Percentiles rank a stretch among this genome's conserved stretches.
These are phyloP conservation scores for Eupithecia pulchellata DNA, from an alignment of 2,888 invertebrate species.

Conservation along the genomic window DNA sequence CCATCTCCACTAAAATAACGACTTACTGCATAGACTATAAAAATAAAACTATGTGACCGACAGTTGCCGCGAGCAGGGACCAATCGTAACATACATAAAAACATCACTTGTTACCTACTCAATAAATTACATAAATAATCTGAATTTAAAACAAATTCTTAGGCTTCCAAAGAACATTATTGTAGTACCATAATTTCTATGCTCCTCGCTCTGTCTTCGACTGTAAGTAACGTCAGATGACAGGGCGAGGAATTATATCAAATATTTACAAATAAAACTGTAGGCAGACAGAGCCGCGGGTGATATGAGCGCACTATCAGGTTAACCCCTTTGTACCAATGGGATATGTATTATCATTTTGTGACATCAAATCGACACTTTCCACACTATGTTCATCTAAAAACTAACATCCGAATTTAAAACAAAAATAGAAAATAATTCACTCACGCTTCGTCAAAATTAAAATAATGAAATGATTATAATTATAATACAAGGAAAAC, in stretches of 20 bases:
- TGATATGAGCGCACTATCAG: slow-evolving; percentile 65
- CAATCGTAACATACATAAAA: slow-evolving; percentile 63
- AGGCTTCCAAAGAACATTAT: slow-evolving; percentile 78
- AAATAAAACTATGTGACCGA: slow-evolving; percentile 59
- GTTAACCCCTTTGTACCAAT: slow-evolving; percentile 71
- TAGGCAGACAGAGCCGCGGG: slow-evolving; percentile 68
- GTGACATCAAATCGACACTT: slow-evolving; percentile 53
- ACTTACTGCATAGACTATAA: slow-evolving; percentile 47
- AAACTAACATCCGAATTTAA: slow-evolving; percentile 27
- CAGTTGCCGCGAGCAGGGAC: slow-evolving; percentile 55
- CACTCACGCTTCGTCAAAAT: slow-evolving; percentile 60
- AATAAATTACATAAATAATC: slow-evolving; percentile 85
- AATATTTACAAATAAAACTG: slow-evolving; percentile 72
- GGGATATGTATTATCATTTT: slow-evolving; percentile 68
- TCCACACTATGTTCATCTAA: slow-evolving; percentile 18
- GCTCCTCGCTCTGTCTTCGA: slow-evolving; percentile 34
- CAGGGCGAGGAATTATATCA: slow-evolving; percentile 26
- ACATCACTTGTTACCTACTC: slow-evolving; percentile 73
- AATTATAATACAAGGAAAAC: slow-evolving; percentile 50
- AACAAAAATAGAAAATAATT: slow-evolving; percentile 46
- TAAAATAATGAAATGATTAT: slow-evolving; percentile 46
- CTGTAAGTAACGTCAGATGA: slow-evolving; percentile 6
- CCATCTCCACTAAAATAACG: slow-evolving; percentile 36
- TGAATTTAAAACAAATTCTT: slow-evolving; percentile 83
- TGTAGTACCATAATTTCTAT: slow-evolving; percentile 56